Conservation (phyloP, 2,113 vertebrate genomes). For the Notarius quadriscutis region DNA sequence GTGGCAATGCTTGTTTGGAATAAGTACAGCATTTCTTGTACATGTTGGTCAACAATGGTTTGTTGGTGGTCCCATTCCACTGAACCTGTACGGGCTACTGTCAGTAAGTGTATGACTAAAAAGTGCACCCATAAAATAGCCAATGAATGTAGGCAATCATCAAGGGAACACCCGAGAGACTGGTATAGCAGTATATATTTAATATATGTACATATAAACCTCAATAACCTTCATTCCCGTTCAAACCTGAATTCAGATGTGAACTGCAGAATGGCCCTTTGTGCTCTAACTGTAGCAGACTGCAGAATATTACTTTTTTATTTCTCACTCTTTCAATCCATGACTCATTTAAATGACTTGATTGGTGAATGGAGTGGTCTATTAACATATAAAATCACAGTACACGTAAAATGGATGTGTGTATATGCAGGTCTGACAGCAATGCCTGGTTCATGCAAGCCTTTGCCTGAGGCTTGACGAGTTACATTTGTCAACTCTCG, state of each 20-base stretch:
- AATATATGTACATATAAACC: neutral
- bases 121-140: neutral
- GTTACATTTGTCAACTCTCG: constrained; percentile 21
- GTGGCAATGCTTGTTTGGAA: neutral
- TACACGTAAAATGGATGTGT: neutral
- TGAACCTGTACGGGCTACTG: too few species aligned
- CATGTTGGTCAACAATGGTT: neutral
- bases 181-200: neutral
- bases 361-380: constrained; percentile 30
- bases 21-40: neutral
- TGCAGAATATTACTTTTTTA: constrained; percentile 20
- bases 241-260: neutral
- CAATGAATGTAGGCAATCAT: neutral
- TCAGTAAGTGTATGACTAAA: neutral
- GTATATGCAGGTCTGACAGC: constrained; percentile 22
- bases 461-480: constrained; percentile 28
- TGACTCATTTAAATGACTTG: constrained; percentile 11
- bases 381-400: constrained; percentile 25
- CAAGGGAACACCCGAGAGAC: neutral
- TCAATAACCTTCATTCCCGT: neutral
- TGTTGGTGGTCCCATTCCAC: too few species aligned
- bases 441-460: constrained; percentile 13
- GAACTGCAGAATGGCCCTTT: neutral
- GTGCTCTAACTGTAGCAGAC: neutral
- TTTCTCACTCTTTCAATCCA: neutral